Evolutionary conservation across 2,797 vertebrate genomes (phyloP).

Genomic region (Sebastes ruberrimus): DNA sequence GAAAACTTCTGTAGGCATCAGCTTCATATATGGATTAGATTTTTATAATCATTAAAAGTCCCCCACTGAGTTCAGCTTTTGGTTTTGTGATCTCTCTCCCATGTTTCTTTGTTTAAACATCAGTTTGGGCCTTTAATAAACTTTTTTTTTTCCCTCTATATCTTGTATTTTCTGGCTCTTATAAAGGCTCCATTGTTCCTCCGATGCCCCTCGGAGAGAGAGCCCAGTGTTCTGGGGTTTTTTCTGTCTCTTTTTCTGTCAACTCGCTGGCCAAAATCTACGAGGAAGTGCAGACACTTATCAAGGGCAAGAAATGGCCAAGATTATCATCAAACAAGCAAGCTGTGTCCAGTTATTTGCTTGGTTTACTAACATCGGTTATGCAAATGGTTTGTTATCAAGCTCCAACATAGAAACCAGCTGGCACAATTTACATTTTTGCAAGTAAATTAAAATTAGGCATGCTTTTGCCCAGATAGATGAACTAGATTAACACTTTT

Average conservation of each 20-base stretch:
- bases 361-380: background rate
- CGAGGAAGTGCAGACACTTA: conserved; percentile 12
- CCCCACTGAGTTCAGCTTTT: background rate
- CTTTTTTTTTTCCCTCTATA: background rate
- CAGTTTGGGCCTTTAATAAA: conserved; percentile 19
- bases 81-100: conserved; percentile 15
- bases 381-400: background rate
- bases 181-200: conserved; percentile 44
- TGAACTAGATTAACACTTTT: background rate
- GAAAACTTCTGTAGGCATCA: background rate
- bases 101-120: conserved; percentile 19
- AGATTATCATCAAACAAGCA: conserved; percentile 23
- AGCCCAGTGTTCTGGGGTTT: background rate
- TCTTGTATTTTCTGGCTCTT: conserved; percentile 13
- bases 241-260: conserved; percentile 24
- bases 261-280: conserved; percentile 21
- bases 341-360: conserved; percentile 24
- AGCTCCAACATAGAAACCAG: background rate
- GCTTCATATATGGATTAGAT: conserved; percentile 3
- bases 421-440: background rate
- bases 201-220: background rate
- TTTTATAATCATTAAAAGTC: background rate
- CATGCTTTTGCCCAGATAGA: background rate
- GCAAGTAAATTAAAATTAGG: background rate
- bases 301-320: background rate